Conservation (phyloP, 2,797 vertebrate genomes). For the Scarus forsteni region DNA sequence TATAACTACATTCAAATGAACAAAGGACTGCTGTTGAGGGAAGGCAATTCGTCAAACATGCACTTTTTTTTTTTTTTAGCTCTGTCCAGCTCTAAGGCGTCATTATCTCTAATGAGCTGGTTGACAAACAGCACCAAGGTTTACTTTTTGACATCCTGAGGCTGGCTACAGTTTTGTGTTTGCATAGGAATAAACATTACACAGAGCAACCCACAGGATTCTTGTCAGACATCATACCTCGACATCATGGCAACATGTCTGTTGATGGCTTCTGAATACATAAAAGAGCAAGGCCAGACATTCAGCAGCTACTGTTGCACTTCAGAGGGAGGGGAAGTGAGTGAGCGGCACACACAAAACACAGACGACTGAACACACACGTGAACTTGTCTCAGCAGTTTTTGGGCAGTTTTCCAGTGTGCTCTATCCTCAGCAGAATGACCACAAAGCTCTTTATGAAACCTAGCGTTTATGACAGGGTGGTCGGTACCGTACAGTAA, state of each 20-base stretch:
- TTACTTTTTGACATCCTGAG: constrained; percentile 21
- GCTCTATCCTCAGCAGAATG: constrained; percentile 63
- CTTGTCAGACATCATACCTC: constrained; percentile 45
- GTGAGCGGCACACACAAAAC: constrained; percentile 19
- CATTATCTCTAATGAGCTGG: constrained; percentile 24
- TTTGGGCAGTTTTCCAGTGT: constrained; percentile 72
- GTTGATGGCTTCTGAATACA: constrained; percentile 52
- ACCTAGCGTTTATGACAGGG: constrained; percentile 70
- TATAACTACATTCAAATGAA: no score
- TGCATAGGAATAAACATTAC: constrained; percentile 73
- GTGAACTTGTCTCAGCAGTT: constrained; percentile 68
- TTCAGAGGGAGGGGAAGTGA: constrained; percentile 43
- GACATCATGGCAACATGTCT: constrained; percentile 63
- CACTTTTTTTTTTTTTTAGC: no score
- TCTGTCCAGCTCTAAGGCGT: neutral
- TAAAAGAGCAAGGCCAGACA: constrained; percentile 48
- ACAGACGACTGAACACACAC: constrained; percentile 27
- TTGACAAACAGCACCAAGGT: constrained; percentile 6
- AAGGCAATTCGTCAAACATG: no score
- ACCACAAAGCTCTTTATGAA: constrained; percentile 68
- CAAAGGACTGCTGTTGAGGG: no score
- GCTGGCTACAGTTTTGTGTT: constrained; percentile 45
- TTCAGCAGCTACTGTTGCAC: constrained; percentile 50
- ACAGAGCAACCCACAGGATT: constrained; percentile 44
- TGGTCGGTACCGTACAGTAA: constrained; percentile 66